phyloP scores from a whole-genome alignment of 2,888 invertebrate species.

The Gnatocerus cornutus region DNA sequence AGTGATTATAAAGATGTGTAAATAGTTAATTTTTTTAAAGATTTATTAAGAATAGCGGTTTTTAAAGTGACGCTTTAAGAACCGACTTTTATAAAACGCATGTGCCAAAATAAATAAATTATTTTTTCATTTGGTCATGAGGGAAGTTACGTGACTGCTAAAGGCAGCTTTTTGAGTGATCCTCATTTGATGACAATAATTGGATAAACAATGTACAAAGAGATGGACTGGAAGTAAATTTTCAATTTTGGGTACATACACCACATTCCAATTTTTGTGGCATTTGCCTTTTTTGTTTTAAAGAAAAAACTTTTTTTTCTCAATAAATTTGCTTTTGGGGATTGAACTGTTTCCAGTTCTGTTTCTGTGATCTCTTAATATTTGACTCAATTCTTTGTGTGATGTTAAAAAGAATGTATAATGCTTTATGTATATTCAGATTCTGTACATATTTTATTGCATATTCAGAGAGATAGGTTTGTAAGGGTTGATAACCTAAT shows the following conservation, averaged over 20 bases:
- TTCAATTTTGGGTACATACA: constrained; percentile 46
- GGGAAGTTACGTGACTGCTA: constrained; percentile 50
- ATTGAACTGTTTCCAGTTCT: constrained; percentile 67
- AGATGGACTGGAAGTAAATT: constrained; percentile 66
- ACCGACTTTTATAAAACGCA: constrained; percentile 38
- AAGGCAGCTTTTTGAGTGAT: constrained; percentile 64
- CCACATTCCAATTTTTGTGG: constrained; percentile 60
- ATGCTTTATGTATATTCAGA: constrained; percentile 48
- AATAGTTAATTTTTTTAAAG: constrained; percentile 54
- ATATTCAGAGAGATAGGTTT: constrained; percentile 44
- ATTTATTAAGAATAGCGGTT: constrained; percentile 50
- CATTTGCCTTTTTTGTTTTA: constrained; percentile 55
- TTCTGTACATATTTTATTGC: constrained; percentile 40
- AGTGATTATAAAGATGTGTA: constrained; percentile 56
- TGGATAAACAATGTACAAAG: constrained; percentile 59
- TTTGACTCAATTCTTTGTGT: constrained; percentile 66
- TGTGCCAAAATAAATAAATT: constrained; percentile 61
- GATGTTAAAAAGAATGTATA: constrained; percentile 62
- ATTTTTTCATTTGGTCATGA: constrained; percentile 49
- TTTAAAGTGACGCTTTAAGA: constrained; percentile 10
- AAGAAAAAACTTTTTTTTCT: constrained; percentile 52
- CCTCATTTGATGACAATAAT: constrained; percentile 59
- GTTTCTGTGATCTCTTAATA: constrained; percentile 71
- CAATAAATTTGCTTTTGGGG: constrained; percentile 54
- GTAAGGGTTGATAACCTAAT: constrained; percentile 48